phyloP scores from a whole-genome alignment of 2,797 vertebrate species.

The Tiaroga cobitis region DNA sequence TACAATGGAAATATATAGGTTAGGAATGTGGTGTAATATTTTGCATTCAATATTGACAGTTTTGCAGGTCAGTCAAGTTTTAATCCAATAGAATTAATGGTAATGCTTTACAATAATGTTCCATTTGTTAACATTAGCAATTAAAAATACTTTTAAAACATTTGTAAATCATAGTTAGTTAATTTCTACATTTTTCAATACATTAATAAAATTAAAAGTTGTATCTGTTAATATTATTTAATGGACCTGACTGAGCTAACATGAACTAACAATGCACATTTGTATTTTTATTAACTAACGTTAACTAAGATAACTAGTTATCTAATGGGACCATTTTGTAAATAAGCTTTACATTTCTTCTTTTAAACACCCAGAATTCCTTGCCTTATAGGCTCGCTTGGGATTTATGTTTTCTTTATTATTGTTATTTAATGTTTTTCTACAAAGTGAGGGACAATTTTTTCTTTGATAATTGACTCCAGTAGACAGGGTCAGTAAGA shows the following conservation, averaged over 20 bases:
- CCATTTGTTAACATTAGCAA: too few species aligned
- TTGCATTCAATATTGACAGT: neutral
- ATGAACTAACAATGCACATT: too few species aligned
- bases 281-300: neutral
- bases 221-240: too few species aligned
- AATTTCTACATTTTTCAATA: too few species aligned
- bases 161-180: too few species aligned
- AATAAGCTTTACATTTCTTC: neutral
- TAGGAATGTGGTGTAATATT: neutral
- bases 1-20: neutral
- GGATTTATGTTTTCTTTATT: neutral
- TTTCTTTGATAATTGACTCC: neutral
- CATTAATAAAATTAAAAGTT: too few species aligned
- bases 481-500: neutral
- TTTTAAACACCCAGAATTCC: neutral
- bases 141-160: too few species aligned
- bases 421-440: neutral
- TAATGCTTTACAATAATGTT: neutral
- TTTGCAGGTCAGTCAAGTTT: neutral
- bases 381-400: neutral
- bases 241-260: neutral
- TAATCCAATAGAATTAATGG: neutral
- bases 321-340: neutral
- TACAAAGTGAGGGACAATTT: neutral
- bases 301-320: neutral